These are phyloP conservation scores for Halcyon senegalensis DNA, from an alignment of 2,113 vertebrate species.

Conservation along the genomic window DNA sequence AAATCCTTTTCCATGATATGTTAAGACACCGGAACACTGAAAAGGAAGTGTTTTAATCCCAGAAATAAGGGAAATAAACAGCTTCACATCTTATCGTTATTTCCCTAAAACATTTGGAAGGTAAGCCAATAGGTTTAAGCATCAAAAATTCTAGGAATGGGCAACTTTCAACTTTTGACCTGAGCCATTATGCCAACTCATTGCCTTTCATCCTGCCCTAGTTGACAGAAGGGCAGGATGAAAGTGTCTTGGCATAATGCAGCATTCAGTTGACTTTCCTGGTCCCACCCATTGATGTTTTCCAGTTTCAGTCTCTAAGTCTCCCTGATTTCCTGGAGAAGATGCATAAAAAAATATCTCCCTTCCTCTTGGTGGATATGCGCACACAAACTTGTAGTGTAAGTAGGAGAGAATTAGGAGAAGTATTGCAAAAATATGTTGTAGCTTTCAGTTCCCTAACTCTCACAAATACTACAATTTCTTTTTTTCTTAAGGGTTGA, in stretches of 20 bases:
- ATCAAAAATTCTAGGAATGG: conserved; percentile 37
- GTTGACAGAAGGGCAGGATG: conserved; percentile 33
- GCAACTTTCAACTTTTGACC: conserved; percentile 44
- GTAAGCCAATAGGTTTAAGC: neutral
- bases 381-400: neutral
- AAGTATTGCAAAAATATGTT: neutral
- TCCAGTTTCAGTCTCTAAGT: conserved; percentile 27
- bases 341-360: neutral
- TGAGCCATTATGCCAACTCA: neutral
- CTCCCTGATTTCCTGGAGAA: conserved; percentile 44
- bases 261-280: conserved; percentile 37
- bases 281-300: conserved; percentile 28
- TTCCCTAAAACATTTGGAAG: neutral
- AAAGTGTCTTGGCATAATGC: conserved; percentile 30
- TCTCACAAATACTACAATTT: neutral
- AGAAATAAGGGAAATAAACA: neutral
- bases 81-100: neutral
- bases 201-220: conserved; percentile 15
- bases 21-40: neutral
- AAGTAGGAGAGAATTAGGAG: neutral
- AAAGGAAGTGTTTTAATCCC: neutral
- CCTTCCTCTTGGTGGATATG: neutral
- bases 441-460: neutral
- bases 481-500: neutral
- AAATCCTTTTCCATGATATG: neutral